Base-by-base conservation (phyloP, 2,888 invertebrate genomes). In the Synergus umbraculus region DNA sequence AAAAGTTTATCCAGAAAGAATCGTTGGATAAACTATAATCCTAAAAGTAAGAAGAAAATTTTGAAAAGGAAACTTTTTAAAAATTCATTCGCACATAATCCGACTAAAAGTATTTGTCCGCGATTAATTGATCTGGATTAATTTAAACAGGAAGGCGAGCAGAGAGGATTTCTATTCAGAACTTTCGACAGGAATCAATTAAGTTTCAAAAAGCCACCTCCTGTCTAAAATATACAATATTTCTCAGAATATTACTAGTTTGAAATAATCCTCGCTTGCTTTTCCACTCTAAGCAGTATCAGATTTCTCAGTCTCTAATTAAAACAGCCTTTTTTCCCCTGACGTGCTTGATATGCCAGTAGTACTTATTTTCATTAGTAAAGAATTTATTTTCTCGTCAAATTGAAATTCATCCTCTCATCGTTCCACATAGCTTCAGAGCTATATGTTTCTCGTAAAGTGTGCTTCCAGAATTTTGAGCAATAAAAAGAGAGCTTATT, bases 401-500 rank as follows among this genome's bases (percentile, higher is more conserved):
- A 60, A 60, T 22, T 60, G 10, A 60, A 60, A 60, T 22, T 60
- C 12, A 10, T 4, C 22, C 60, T 60, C 60, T 60, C 60, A 60
- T 60, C 10, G 9, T 60, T 60, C 18, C 18, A 12, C n/a, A 22
- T n/a, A n/a, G 60, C 4, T 60, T 10, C 22, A 22, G 60, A 9
- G 22, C 22, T 29, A 29, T 29, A 29, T 60, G 60, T 60, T 60
- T 22, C 60, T 22, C 60, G 60, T 60, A 22, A 60, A 60, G 60
- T 60, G 60, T 22, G 4, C 60, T 22, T 60, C 22, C 10, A 22
- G 60, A 18, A 60, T 10, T 22, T 60, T 18, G 18, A 58, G 58
- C 58, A 58, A 58, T 58, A 58, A 58, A 58, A 58, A 58, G 43
- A 22, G 29, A 22, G 76, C 22, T 44, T 22, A 44, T 77, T 10